Evolutionary conservation across 1,140 invertebrate genomes (phyloP).

Genomic region (Triops cancriformis): DNA sequence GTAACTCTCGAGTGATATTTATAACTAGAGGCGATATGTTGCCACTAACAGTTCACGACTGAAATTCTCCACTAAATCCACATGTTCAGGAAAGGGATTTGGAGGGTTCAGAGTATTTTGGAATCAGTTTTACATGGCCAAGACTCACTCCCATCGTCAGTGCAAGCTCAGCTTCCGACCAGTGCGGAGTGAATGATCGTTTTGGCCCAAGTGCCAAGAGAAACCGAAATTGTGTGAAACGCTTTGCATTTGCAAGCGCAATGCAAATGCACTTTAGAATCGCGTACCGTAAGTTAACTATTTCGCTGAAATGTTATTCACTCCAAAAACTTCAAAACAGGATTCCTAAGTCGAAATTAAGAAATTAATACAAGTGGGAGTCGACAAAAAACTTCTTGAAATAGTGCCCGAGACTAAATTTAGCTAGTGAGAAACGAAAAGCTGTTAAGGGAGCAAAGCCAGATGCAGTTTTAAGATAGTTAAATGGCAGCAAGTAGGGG

Average conservation of each 20-base stretch:
- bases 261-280: neutral
- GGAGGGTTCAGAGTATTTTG: neutral
- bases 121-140: neutral
- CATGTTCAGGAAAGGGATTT: neutral
- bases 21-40: neutral
- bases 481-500: neutral
- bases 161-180: neutral
- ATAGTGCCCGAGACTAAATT: neutral
- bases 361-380: neutral
- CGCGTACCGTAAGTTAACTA: neutral
- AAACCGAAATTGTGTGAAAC: neutral
- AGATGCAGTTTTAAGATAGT: slow-evolving; percentile 12
- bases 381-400: neutral
- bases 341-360: neutral
- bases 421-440: neutral
- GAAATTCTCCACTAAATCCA: neutral
- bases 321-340: neutral
- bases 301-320: neutral
- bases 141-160: neutral
- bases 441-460: neutral
- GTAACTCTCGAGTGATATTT: neutral
- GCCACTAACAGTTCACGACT: neutral
- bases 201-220: neutral
- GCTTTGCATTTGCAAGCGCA: neutral
- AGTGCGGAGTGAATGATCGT: neutral